Evolutionary conservation across 1,140 invertebrate species (phyloP).

Genomic region (Arion vulgaris): DNA sequence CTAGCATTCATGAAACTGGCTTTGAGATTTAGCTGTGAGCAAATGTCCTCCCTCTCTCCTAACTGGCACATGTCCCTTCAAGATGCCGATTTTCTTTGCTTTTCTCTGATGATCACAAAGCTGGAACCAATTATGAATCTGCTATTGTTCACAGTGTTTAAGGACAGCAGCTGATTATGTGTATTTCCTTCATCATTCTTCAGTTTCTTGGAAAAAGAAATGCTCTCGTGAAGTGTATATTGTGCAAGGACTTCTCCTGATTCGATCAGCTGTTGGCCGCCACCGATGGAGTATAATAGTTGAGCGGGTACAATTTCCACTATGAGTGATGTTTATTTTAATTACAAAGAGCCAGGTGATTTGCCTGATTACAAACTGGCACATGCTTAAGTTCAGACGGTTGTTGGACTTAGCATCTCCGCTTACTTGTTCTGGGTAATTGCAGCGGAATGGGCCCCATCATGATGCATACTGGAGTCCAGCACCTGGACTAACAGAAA

Average conservation of each 20-base stretch:
- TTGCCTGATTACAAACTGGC: constrained; percentile 26
- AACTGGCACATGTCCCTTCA: constrained; percentile 32
- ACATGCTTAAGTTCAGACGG: neutral
- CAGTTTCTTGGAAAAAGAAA: constrained; percentile 30
- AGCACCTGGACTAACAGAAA: constrained; percentile 34
- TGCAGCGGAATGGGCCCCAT: constrained; percentile 9
- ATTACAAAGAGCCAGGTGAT: constrained; percentile 49
- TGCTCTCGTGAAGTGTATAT: constrained; percentile 21
- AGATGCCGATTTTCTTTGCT: constrained; percentile 35
- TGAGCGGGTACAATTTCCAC: constrained; percentile 6
- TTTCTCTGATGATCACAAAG: constrained; percentile 46
- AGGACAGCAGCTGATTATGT: constrained; percentile 57
- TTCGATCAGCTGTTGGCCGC: constrained; percentile 44
- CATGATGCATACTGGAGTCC: constrained; percentile 3
- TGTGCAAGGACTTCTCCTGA: constrained; percentile 20
- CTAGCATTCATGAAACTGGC: constrained; percentile 50
- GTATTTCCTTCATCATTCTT: constrained; percentile 47
- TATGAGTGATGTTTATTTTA: constrained; percentile 40
- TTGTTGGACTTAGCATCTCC: constrained; percentile 29
- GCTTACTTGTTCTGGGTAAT: constrained; percentile 32
- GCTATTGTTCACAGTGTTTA: constrained; percentile 53
- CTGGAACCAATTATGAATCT: constrained; percentile 60
- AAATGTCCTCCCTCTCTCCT: constrained; percentile 47
- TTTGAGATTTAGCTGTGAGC: constrained; percentile 46
- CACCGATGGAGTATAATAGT: constrained; percentile 15